Evolutionary conservation across 2,797 vertebrate genomes (phyloP), one percentile per base, ranked within the genome.

Genomic region (Stomatorhinus walkeri): DNA sequence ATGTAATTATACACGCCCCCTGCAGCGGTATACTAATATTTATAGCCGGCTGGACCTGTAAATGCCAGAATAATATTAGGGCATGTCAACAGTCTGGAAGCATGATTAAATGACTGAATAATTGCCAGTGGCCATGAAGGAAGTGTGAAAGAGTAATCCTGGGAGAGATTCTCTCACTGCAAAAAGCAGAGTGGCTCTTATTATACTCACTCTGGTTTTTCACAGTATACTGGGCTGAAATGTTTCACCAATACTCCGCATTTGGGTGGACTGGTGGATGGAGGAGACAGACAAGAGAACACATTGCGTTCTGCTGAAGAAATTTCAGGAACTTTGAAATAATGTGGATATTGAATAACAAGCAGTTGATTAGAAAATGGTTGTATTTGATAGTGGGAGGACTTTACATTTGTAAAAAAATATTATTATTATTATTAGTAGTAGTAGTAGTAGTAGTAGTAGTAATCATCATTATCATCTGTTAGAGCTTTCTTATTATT

Each of bases 101-200:
- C 83, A 85, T 85, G 46, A 85, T 85, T 85, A 49, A 85, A 85
- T 85, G 83, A 85, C 46, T 49, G 43, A 51, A 51, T 85, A 85
- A 24, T 85, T 85, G n/a, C 76, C 83, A 85, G 83, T 85, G 48
- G 48, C 83, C 46, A 43, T 24, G 83, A 52, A 85, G 83, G 83
- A 85, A 32, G 83, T 85, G 46, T 85, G 83, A 85, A 51, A 28
- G 49, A 28, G 46, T 85, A 3, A 85, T 85, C 24, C 83, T 85
- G 46, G 10, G 83, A 85, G 49, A 85, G n/a, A 24, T n/a, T 46
- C 14, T 46, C 76, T 46, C 83, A 12, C 83, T 49, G 43, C 83
- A 43, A 22, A 24, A 24, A 85, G n/a, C 43, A 49, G 24, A 12
- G 49, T 24, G 40, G 48, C 49, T 46, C 83, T 51, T 52, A 46